Base-by-base conservation (phyloP, 2,797 vertebrate genomes). In the Anableps anableps region DNA sequence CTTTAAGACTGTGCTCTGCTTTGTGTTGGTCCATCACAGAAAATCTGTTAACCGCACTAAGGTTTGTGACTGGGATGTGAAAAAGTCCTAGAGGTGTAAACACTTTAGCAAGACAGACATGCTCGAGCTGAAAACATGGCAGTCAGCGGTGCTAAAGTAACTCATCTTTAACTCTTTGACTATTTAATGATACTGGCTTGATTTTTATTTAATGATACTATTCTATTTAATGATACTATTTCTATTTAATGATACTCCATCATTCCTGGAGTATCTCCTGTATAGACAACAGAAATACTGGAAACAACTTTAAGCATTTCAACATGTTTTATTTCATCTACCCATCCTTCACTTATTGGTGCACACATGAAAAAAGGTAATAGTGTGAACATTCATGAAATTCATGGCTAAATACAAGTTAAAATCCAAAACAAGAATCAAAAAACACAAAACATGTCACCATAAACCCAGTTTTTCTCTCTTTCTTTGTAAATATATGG, bases 301-400 rank as follows among this genome's bases (percentile, higher is more conserved):
- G 80, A 88, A 87, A 88, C 75, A 85, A 80, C 72, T 72, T 38
- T 2, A 34, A 86, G 75, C 50, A 83, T 10, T 29, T 70, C 29
- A 80, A 79, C 81, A 77, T 78, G 60, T 80, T 34, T 81, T 70
- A 74, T 83, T 79, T n/a, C 29, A 2, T 82, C 64, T 53, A 21
- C 38, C 53, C 73, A 78, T 76, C 0, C 2, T 31, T 43, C 26
- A 58, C 62, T 77, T 41, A 80, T 79, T 19, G 36, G 71, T 74
- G 80, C 66, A 83, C 72, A 64, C 48, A 60, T 34, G 26, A 34
- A 45, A 51, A 64, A 48, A 48, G 36, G 34, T 17, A 47, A n/a
- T 51, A 53, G 38, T 53, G 45, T 60, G 83, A 43, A 86, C 80
- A 77, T 85, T 90, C 79, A 82, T 26, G 58, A n/a, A 80, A 86